Conservation (phyloP, 2,113 vertebrate species). For the Hymenochirus boettgeri region DNA sequence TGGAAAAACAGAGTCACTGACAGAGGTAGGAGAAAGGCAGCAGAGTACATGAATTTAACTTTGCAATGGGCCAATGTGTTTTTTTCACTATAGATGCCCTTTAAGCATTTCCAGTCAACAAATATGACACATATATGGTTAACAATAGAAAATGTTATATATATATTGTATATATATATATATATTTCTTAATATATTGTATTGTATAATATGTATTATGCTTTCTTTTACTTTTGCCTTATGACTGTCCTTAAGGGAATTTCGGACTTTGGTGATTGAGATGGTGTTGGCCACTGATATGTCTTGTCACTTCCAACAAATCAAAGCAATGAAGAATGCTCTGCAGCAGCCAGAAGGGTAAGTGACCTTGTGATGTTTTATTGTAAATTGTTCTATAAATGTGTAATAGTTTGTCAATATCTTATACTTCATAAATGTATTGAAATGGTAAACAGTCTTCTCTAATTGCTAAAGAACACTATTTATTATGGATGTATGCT, state of each 20-base stretch:
- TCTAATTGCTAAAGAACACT: too few relatives aligned
- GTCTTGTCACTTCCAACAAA: slow-evolving; percentile 98
- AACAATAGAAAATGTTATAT: slow-evolving; percentile 39
- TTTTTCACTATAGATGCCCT: too few relatives aligned
- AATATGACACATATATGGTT: slow-evolving; percentile 12
- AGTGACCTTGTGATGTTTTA: slow-evolving; percentile 53
- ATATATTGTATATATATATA: slow-evolving; percentile 45
- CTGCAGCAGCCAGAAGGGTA: slow-evolving; percentile 94
- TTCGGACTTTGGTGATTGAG: slow-evolving; percentile 90
- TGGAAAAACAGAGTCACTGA: too few relatives aligned
- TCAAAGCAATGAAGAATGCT: slow-evolving; percentile 95
- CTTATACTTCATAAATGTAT: slow-evolving; percentile 34
- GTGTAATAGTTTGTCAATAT: slow-evolving; percentile 24
- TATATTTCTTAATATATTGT: too few relatives aligned
- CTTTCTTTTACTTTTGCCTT: slow-evolving; percentile 46
- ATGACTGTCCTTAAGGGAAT: slow-evolving; percentile 70
- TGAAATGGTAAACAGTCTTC: neutral
- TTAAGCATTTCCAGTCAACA: too few relatives aligned
- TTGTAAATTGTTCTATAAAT: slow-evolving; percentile 22
- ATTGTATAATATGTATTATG: slow-evolving; percentile 39
- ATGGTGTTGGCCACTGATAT: slow-evolving; percentile 97
- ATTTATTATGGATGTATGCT: too few relatives aligned
- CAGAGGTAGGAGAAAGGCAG: too few relatives aligned
- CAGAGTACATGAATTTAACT: too few relatives aligned
- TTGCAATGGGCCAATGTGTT: too few relatives aligned